A percentile compares a stretch with the other conserved stretches of the same genome.
phyloP scores from a whole-genome alignment of 2,113 vertebrate genomes.

The Prietella phreatophila region DNA sequence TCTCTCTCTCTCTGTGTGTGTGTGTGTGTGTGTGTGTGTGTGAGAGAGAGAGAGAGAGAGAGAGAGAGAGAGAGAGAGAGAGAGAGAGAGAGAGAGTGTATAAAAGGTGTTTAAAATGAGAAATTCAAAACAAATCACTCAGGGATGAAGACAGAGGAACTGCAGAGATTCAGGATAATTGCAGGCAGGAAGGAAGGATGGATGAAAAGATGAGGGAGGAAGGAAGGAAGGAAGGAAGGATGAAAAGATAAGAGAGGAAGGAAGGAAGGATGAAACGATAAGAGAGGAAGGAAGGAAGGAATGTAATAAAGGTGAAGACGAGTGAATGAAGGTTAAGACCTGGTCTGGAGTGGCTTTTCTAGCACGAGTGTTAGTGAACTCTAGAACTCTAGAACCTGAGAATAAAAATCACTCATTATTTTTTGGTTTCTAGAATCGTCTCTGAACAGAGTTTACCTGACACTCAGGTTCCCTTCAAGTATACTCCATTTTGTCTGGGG shows the following conservation, averaged over 20 bases:
- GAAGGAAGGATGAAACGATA: not conserved
- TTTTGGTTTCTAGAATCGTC: not conserved
- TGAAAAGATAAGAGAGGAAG: not conserved
- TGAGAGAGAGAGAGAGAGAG: too few species aligned
- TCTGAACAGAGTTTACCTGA: not conserved
- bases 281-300: not conserved
- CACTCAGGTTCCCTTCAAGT: not conserved
- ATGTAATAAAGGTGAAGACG: not conserved
- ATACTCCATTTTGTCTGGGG: not conserved
- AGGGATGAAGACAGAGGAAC: not conserved
- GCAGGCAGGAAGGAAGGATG: not conserved
- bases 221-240: not conserved
- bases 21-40: not conserved
- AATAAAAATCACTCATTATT: too few species aligned
- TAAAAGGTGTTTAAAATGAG: conserved; percentile 23
- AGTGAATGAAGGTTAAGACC: not conserved
- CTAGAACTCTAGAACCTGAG: too few species aligned
- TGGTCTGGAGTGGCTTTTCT: not conserved
- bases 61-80: too few species aligned
- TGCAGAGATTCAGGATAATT: not conserved
- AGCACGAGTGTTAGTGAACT: not conserved
- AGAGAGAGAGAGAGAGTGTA: too few species aligned
- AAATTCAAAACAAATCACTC: conserved; percentile 33
- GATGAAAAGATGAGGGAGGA: not conserved
- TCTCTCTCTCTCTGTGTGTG: not conserved